phyloP scores from a whole-genome alignment of 1,140 invertebrate genomes.

The Hydropsyche tenuis region DNA sequence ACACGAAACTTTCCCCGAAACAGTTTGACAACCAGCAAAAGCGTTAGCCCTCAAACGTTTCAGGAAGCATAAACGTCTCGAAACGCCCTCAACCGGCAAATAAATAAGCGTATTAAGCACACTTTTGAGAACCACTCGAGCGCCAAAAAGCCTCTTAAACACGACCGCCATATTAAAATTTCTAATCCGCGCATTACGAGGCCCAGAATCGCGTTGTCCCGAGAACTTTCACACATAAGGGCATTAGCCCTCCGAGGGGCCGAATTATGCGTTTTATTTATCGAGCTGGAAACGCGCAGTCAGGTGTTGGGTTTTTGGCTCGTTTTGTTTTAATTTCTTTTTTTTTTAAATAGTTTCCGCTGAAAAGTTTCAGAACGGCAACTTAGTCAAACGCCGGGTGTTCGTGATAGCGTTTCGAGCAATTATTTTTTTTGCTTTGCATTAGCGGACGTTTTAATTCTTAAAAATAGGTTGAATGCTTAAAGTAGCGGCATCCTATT shows the following conservation, averaged over 20 bases:
- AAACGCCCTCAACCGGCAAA: too few species aligned
- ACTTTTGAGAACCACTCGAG: too few species aligned
- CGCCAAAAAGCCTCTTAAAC: too few species aligned
- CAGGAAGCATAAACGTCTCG: too few species aligned
- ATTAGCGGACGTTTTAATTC: neutral
- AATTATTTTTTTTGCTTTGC: constrained; percentile 1
- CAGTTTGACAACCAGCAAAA: too few species aligned
- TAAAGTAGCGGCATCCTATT: too few species aligned
- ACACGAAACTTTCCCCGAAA: too few species aligned
- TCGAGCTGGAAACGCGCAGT: neutral
- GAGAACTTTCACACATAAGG: neutral
- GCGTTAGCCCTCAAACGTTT: too few species aligned
- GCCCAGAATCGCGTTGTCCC: neutral
- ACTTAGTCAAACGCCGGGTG: constrained; percentile 20
- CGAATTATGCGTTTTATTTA: too few species aligned
- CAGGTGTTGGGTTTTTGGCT: neutral
- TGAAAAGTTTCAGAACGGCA: constrained; percentile 4
- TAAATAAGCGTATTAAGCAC: too few species aligned
- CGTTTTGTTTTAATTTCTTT: neutral
- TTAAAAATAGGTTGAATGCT: neutral
- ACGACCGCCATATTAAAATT: constrained; percentile 25
- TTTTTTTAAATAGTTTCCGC: neutral
- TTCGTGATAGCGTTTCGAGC: neutral
- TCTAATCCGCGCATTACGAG: neutral
- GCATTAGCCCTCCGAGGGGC: too few species aligned